phyloP scores from a whole-genome alignment of 2,888 invertebrate genomes.

The Drosophila anomalata region DNA sequence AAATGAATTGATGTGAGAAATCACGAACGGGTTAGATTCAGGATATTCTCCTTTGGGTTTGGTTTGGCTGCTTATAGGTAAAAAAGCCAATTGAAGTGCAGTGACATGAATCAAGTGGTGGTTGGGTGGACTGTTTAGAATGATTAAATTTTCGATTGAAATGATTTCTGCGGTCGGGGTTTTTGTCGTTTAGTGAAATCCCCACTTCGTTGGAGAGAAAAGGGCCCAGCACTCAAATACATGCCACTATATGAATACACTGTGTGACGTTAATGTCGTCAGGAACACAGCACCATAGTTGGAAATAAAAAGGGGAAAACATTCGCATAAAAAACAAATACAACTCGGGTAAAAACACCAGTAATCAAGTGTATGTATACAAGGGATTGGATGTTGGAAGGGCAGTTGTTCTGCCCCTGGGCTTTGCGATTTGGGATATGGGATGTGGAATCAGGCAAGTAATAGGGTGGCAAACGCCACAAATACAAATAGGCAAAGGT shows the following conservation, averaged over 20 bases:
- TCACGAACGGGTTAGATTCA: conserved; percentile 56
- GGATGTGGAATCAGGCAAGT: conserved; percentile 13
- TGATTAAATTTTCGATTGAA: conserved; percentile 77
- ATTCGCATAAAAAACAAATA: conserved; percentile 70
- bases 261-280: not conserved
- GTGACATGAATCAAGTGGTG: conserved; percentile 72
- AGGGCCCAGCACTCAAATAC: conserved; percentile 1
- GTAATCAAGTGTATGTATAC: conserved; percentile 74
- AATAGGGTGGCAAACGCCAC: conserved; percentile 34
- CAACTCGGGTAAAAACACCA: conserved; percentile 60
- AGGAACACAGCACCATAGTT: not conserved
- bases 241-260: not conserved
- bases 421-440: not conserved
- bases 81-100: conserved; percentile 74
- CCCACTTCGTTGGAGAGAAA: not conserved
- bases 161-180: conserved; percentile 54
- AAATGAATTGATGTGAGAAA: conserved; percentile 59
- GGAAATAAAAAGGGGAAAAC: conserved; percentile 36
- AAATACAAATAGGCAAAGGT: conserved; percentile 54
- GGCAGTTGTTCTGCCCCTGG: conserved; percentile 13
- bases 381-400: conserved; percentile 45
- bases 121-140: conserved; percentile 65
- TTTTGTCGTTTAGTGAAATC: conserved; percentile 24
- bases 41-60: too few relatives aligned
- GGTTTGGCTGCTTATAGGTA: conserved; percentile 61